Base-by-base conservation (phyloP, 2,888 invertebrate species). In the Plemyria rubiginata region DNA sequence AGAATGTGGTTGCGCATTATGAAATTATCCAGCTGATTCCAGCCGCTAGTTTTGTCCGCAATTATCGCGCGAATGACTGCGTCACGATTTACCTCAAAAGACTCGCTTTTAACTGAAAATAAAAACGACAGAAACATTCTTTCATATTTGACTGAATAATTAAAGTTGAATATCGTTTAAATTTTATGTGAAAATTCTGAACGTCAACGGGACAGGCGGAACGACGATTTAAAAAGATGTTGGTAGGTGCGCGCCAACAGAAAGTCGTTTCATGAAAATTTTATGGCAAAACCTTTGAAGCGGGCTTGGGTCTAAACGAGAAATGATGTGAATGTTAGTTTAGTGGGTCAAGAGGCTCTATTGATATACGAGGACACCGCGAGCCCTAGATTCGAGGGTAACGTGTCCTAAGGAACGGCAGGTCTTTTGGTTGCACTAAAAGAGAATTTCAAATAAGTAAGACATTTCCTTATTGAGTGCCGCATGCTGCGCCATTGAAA, bases 301-400 rank as follows among this genome's bases (percentile, higher is more conserved):
- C 75, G 74, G 72, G 75, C 74, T 80, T 77, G 68, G 70, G 73
- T 73, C 70, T 84, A 82, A 84, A 82, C 79, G 82, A 80, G 84
- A 77, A 82, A 84, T 82, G 83, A 80, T 80, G 78, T 85, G 85
- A 85, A 86, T 83, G 84, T 79, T 79, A 77, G 84, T 81, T 84
- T 81, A 87, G 74, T 86, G 73, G 87, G 87, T 88, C 87, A 86
- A 86, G 87, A 78, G 80, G 73, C 76, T 74, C 84, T 82, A 85
- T 87, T 85, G 86, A 88, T 76, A 80, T 79, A 81, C 78, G 79
- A 83, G 74, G 73, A 75, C 73, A 76, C 67, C 71, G 68, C 66
- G 70, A 79, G 78, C 69, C 74, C 80, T 74, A 80, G 79, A 80
- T 84, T 79, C 70, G 66, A 67, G 50, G 66, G 66, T 66, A 70